These are phyloP conservation scores for Brachionus plicatilis DNA, from an alignment of 1,140 invertebrate genomes.

Conservation along the genomic window DNA sequence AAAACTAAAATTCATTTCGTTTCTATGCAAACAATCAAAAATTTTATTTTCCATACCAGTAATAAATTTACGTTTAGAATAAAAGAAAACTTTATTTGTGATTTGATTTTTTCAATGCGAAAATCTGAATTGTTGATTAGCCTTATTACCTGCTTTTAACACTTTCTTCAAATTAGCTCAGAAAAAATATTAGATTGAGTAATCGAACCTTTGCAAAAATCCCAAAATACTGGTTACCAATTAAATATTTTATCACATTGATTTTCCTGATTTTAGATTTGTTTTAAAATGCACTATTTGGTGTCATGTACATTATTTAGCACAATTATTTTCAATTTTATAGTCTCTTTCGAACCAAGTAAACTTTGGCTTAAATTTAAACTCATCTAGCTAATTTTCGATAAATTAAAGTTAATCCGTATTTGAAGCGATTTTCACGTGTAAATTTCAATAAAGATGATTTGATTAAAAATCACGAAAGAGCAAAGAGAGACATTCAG, in stretches of 20 bases:
- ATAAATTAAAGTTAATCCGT: neutral
- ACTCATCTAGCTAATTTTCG: neutral
- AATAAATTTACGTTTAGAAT: neutral
- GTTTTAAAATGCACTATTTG: neutral
- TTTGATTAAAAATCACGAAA: neutral
- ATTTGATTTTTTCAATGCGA: neutral
- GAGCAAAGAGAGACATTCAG: neutral
- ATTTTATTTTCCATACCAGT: neutral
- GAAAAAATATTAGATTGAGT: neutral
- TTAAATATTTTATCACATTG: neutral
- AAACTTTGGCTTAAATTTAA: neutral
- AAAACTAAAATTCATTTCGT: neutral
- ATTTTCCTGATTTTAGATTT: neutral
- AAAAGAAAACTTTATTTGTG: neutral
- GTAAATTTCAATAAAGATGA: conserved; percentile 6
- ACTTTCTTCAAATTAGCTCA: neutral
- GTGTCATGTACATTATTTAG: neutral
- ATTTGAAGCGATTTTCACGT: neutral
- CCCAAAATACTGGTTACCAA: neutral
- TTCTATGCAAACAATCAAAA: conserved; percentile 24
- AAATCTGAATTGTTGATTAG: neutral
- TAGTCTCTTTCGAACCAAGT: neutral
- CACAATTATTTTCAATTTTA: neutral
- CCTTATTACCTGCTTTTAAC: neutral
- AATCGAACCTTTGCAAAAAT: neutral